Conservation (phyloP, 2,113 vertebrate genomes). For the Rhabdomys dilectus region DNA sequence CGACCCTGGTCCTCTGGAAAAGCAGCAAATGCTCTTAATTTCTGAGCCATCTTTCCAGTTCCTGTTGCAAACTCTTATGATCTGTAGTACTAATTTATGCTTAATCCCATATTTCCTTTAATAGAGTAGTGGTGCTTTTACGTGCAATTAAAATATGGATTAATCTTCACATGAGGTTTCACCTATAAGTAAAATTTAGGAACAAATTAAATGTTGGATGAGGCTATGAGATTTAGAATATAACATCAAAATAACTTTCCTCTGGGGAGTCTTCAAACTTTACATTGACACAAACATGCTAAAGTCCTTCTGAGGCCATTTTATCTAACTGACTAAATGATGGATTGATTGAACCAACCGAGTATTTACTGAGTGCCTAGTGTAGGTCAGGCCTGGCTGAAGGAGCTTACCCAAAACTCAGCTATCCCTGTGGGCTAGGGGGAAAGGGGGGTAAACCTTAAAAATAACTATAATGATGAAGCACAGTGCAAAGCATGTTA, state of each 20-base stretch:
- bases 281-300: slow-evolving; percentile 42
- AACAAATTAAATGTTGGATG: slow-evolving; percentile 54
- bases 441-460: neutral
- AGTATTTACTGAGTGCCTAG: neutral
- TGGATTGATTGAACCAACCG: neutral
- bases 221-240: slow-evolving; percentile 62
- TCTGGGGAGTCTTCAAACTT: neutral
- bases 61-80: slow-evolving; percentile 28
- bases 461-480: neutral
- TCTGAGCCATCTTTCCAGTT: neutral
- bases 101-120: slow-evolving; percentile 67
- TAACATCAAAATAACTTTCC: slow-evolving; percentile 19
- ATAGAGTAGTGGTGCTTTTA: slow-evolving; percentile 60
- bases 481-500: neutral
- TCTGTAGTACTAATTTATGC: slow-evolving; percentile 51
- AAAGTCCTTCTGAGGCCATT: slow-evolving; percentile 50
- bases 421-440: neutral
- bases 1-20: neutral
- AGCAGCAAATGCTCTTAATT: neutral
- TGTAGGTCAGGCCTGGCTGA: neutral
- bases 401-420: slow-evolving; percentile 14
- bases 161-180: slow-evolving; percentile 68
- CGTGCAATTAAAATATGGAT: slow-evolving; percentile 64
- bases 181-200: slow-evolving; percentile 42
- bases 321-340: neutral